Evolutionary conservation across 2,797 vertebrate species (phyloP).

Genomic region (Ceryle rudis): DNA sequence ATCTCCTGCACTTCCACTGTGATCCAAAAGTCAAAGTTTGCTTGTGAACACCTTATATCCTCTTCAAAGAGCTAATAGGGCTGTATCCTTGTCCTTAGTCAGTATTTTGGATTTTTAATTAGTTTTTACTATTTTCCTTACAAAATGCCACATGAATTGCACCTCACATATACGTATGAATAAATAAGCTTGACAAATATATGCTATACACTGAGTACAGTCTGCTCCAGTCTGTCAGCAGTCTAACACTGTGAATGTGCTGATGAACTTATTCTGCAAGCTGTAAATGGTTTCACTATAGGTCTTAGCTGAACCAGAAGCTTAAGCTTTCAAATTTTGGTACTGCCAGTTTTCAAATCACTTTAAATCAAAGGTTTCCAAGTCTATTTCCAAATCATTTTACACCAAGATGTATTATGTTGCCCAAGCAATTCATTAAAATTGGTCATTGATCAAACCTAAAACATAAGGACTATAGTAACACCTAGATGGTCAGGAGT

Average conservation of each 20-base stretch:
- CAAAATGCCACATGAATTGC: constrained; percentile 12
- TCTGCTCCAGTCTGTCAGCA: not conserved
- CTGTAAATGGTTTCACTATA: constrained; percentile 25
- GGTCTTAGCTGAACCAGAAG: constrained; percentile 47
- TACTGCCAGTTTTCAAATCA: not conserved
- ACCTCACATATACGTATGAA: not conserved
- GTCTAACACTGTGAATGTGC: not conserved
- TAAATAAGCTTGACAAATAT: not conserved
- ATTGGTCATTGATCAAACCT: not conserved
- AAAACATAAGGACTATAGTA: not conserved
- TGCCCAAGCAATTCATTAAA: not conserved
- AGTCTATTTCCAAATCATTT: not conserved
- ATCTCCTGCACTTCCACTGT: not conserved
- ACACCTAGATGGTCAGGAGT: not conserved
- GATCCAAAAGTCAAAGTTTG: not conserved
- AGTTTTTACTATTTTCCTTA: constrained; percentile 34
- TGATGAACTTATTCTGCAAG: constrained; percentile 47
- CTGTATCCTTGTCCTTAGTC: not conserved
- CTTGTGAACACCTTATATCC: constrained; percentile 22
- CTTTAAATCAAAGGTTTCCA: not conserved
- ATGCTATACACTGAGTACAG: not conserved
- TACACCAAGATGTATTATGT: not conserved
- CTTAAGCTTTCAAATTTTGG: not conserved
- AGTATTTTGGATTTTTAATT: not conserved
- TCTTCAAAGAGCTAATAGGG: constrained; percentile 15